Evolutionary conservation across 1,140 invertebrate genomes (phyloP).

Genomic region (Drosophila setifemur): DNA sequence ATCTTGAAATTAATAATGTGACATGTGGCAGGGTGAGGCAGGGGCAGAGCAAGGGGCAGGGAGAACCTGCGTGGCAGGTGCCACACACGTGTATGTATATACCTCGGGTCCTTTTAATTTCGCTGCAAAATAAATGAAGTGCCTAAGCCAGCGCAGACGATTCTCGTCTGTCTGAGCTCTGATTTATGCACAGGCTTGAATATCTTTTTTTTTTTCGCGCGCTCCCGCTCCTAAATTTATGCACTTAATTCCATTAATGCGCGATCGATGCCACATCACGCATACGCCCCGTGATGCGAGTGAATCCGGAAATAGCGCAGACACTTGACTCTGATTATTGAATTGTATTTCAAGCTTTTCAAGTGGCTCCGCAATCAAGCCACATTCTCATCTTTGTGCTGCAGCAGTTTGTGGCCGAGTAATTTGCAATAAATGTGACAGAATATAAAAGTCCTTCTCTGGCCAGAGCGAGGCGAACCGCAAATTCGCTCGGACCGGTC

Average conservation of each 20-base stretch:
- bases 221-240: conserved; percentile 41
- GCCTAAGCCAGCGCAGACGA: conserved; percentile 41
- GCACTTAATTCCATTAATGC: conserved; percentile 49
- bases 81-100: conserved; percentile 31
- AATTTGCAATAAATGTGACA: conserved; percentile 34
- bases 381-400: conserved; percentile 6
- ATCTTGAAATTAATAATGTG: conserved; percentile 80
- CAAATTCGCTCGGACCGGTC: conserved; percentile 15
- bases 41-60: too few relatives aligned
- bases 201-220: conserved; percentile 21
- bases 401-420: conserved; percentile 9
- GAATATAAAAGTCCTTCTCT: conserved; percentile 17
- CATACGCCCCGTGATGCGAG: conserved; percentile 46
- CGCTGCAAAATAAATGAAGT: conserved; percentile 55
- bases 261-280: conserved; percentile 41
- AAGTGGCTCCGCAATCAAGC: conserved; percentile 21
- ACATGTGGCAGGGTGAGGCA: conserved; percentile 18
- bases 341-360: conserved; percentile 31
- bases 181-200: conserved; percentile 44
- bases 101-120: conserved; percentile 56
- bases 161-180: conserved; percentile 15
- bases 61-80: conserved; percentile 8
- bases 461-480: not conserved
- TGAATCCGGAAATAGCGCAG: conserved; percentile 25
- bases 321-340: conserved; percentile 30